A percentile compares a stretch with the other conserved stretches of the same genome.
Evolutionary conservation across 1,140 invertebrate species (phyloP).

Genomic region (Brachionus plicatilis): DNA sequence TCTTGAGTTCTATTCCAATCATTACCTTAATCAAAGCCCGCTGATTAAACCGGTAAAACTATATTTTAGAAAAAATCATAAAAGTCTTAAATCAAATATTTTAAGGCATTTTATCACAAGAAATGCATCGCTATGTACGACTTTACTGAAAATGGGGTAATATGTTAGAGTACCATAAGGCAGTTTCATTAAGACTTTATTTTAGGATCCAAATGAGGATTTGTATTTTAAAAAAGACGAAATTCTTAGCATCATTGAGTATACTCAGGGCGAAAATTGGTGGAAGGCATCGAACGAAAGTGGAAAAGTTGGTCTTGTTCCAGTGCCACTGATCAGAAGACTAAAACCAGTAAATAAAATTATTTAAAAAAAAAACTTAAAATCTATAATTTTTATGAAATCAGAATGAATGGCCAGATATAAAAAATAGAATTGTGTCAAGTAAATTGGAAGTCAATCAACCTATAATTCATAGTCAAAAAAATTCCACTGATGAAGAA

Average conservation of each 20-base stretch:
- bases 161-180: too few relatives aligned
- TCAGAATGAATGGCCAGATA: slow-evolving; percentile 13
- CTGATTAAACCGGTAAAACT: neutral
- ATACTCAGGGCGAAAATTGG: slow-evolving; percentile 38
- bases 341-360: neutral
- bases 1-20: slow-evolving; percentile 30
- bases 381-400: neutral
- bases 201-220: slow-evolving; percentile 38
- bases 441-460: neutral
- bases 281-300: neutral
- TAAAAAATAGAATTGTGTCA: neutral
- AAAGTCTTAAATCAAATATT: neutral
- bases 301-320: slow-evolving; percentile 6
- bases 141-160: slow-evolving; percentile 29
- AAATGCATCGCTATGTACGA: slow-evolving; percentile 1
- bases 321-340: slow-evolving; percentile 16
- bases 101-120: slow-evolving; percentile 38
- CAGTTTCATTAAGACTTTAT: neutral
- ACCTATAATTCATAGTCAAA: neutral
- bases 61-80: neutral
- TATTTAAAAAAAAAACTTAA: neutral
- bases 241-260: slow-evolving; percentile 1
- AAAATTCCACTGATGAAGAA: neutral
- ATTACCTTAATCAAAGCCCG: slow-evolving; percentile 35
- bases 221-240: slow-evolving; percentile 37